Evolutionary conservation across 1,140 invertebrate species (phyloP), one percentile per base, ranked within the genome.

Genomic region (Calephelis virginiensis): DNA sequence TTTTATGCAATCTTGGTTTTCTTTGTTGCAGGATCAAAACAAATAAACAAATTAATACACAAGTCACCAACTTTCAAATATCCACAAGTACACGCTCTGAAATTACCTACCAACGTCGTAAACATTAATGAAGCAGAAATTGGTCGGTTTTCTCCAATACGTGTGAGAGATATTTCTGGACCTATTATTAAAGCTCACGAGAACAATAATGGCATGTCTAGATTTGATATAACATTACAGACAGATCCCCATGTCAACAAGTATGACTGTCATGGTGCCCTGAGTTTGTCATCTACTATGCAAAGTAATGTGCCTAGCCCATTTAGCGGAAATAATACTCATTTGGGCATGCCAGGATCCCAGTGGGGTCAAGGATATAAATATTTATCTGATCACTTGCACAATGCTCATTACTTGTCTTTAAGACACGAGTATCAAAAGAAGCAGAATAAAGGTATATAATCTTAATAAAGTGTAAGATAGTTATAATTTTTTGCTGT

Each of bases 251-350:
- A 93, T 76, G 83, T 94, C 3, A 93, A 93, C 61, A 94, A 93
- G n/a, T 95, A 95, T 82, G 95, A 95, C 74, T 95, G 93, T 66
- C 91, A 91, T n/a, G 94, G 94, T 12, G 91, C 93, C 1, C 92
- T 95, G 1, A 95, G 92, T 82, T 81, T 95, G 2, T 93, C 93
- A 69, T 94, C 94, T 3, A 93, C 92, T 0, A 95, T 95, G 95
- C 95, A 96, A 78, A 95, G 92, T 40, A 95, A 94, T 85, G 95
- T 96, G 0, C 95, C 95, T 0, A 92, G 93, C 62, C 95, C 95
- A n/a, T 95, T 93, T 73, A 92, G 90, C 61, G 92, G 94, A 0
- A 91, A 89, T 65, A 92, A 93, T 37, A 94, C 93, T 12, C 93
- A 95, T 77, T 79, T 95, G 4, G 94, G 94, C 71, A 95, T 96